Base-by-base conservation (phyloP, 2,888 invertebrate species). In the Scaptomyza reducta region DNA sequence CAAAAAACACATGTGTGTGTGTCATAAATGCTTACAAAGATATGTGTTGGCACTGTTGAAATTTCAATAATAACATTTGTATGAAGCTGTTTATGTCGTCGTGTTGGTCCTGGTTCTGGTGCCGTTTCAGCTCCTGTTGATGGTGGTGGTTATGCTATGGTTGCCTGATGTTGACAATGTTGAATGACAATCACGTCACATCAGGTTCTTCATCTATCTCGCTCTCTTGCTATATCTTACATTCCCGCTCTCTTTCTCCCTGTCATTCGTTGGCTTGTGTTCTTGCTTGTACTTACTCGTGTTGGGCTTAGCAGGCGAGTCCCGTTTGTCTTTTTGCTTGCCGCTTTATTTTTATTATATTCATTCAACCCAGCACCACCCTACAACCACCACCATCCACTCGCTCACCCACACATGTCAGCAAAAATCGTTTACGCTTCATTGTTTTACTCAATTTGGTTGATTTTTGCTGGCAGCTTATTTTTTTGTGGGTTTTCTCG, bases 21-120 rank as follows among this genome's bases (percentile, higher is more conserved):
- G 78, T 71, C 68, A 77, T 74, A 70, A 73, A 73, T 70, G 66
- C 50, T 75, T 61, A n/a, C n/a, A n/a, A n/a, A n/a, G n/a, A n/a
- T n/a, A n/a, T 49, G 63, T 57, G 46, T 57, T 33, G 44, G 18
- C 27, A 57, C 64, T 70, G 66, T 70, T 75, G 68, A 85, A 85
- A 84, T 87, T 85, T 82, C 87, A 87, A 85, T 85, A 87, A 85
- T 77, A 85, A 85, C 78, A 78, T 78, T 87, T 85, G 85, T 80
- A 87, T 85, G 77, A 81, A 85, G 85, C 83, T 85, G 87, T 85
- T 87, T 80, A 87, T 87, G 71, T 65, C 57, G 61, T 49, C 40
- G 29, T 54, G 53, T 45, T 51, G 50, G 42, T 61, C 46, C 49
- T 56, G 45, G 41, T 70, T 45, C 31, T 31, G 31, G 31, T 31